Conservation (phyloP, 2,888 invertebrate species). For the Amphipoea oculea region DNA sequence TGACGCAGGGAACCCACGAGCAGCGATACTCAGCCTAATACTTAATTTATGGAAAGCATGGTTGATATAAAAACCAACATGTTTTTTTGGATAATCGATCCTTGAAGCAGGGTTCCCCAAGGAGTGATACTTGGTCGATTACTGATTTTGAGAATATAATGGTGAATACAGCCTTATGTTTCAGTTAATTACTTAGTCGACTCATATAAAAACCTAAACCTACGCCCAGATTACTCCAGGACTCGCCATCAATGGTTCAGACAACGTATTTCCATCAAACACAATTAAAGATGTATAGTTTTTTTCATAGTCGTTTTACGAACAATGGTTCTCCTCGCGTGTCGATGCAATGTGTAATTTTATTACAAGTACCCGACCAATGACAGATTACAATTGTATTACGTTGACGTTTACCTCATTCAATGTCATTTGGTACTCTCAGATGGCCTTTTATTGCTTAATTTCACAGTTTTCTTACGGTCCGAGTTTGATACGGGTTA, state of each 20-base stretch:
- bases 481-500: conserved; percentile 19
- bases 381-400: conserved; percentile 69
- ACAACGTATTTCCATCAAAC: conserved; percentile 50
- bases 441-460: conserved; percentile 56
- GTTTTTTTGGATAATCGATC: neutral
- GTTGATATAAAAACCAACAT: neutral
- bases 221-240: conserved; percentile 6
- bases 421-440: conserved; percentile 71
- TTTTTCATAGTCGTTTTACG: conserved; percentile 57
- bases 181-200: neutral
- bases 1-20: no score
- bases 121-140: neutral
- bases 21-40: neutral
- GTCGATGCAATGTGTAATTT: conserved; percentile 72
- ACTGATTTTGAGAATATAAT: neutral
- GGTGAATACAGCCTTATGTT: neutral
- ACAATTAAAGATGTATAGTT: conserved; percentile 68
- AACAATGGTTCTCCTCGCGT: conserved; percentile 73
- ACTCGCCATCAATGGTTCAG: conserved; percentile 16
- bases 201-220: neutral
- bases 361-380: conserved; percentile 67
- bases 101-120: neutral
- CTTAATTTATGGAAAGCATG: neutral
- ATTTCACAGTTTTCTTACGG: conserved; percentile 58
- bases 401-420: conserved; percentile 63